Evolutionary conservation across 2,888 invertebrate genomes (phyloP).

Genomic region (Diarsia rubi): DNA sequence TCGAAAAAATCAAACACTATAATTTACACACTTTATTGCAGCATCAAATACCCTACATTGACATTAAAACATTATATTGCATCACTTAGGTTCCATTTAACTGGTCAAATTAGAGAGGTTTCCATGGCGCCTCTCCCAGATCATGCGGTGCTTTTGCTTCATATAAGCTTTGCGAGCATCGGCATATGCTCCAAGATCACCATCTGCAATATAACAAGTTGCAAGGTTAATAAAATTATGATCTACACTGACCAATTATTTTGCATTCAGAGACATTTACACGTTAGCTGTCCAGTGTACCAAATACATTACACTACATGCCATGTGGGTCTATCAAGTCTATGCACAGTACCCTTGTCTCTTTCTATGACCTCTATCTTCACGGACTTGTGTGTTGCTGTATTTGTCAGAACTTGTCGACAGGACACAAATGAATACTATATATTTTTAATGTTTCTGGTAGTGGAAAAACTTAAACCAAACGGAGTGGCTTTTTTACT

Average conservation of each 20-base stretch:
- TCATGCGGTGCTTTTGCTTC: slow-evolving; percentile 99
- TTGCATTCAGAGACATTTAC: no score
- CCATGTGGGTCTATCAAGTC: no score
- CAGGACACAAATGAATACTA: no score
- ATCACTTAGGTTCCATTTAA: slow-evolving; percentile 58
- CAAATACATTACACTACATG: no score
- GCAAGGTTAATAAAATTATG: slow-evolving; percentile 7
- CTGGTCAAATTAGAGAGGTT: slow-evolving; percentile 87
- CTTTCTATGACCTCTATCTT: no score
- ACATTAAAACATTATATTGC: slow-evolving; percentile 33
- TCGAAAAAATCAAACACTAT: slow-evolving; percentile 51
- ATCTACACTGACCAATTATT: not conserved
- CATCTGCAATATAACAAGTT: slow-evolving; percentile 92
- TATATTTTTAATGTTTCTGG: no score
- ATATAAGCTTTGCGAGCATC: slow-evolving; percentile 95
- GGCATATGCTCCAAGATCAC: slow-evolving; percentile 95
- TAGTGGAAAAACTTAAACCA: no score
- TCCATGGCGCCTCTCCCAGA: slow-evolving; percentile 99
- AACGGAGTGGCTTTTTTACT: no score
- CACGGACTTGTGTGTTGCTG: no score
- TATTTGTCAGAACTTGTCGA: no score
- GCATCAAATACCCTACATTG: slow-evolving; percentile 73
- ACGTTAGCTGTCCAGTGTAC: no score
- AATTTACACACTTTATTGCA: slow-evolving; percentile 75
- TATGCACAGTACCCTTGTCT: no score